Evolutionary conservation across 2,888 invertebrate species (phyloP), one percentile per base, ranked within the genome.

Genomic region (Teleogryllus oceanicus): DNA sequence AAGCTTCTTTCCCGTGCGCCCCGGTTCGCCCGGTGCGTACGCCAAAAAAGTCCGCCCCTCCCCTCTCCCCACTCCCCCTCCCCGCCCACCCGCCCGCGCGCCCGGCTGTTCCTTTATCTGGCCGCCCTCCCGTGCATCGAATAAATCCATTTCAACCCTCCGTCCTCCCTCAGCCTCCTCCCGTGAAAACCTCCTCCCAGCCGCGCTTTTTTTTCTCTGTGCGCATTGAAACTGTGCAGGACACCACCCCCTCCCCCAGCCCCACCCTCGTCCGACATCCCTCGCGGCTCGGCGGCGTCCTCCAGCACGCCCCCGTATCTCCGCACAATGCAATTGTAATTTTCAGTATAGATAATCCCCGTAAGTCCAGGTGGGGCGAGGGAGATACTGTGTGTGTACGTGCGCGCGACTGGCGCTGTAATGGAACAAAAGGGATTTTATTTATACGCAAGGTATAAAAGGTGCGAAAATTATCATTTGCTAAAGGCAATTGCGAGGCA

Each of bases 251-350:
- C 24, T 1, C 18, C 16, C 13, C 49, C 77, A 8, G 3, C 62
- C 62, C 3, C 62, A n/a, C 24, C 78, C 78, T 21, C 50, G 49
- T 16, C 76, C 21, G 2, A 76, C 13, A 18, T 18, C 37, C 37
- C 49, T 76, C 49, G 37, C 49, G 49, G 49, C 76, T 49, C n/a
- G 49, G 37, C 79, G 21, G 50, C 79, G 74, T 49, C 20, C 75
- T n/a, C 37, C 76, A 24, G 18, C 76, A 24, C 76, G 49, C 11
- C 76, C 20, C 75, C 76, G 75, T 76, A 77, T 78, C 74, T 74
- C 20, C 74, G 24, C 74, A 50, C 79, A 79, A 82, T 82, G 82
- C 80, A 82, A 82, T 82, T 82, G 82, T 82, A 82, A 82, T 82
- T 82, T 82, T 80, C 80, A 80, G 81, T 80, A 80, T 82, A 81